Evolutionary conservation across 1,140 invertebrate species (phyloP), one percentile per base, ranked within the genome.

Genomic region (Antheraea mylitta): DNA sequence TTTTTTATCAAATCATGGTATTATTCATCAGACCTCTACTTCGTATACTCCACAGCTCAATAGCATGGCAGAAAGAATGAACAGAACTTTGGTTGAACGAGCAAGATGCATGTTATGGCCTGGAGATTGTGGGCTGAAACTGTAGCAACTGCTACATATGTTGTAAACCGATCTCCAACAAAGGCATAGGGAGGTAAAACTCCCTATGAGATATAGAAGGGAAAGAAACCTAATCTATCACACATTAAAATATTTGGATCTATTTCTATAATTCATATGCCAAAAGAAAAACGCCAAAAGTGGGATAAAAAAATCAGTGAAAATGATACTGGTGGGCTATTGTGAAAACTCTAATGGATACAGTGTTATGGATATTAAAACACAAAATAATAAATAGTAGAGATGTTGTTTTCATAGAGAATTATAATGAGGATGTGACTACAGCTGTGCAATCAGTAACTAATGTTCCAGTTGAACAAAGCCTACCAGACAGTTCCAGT

Each of bases 241-340:
- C n/a, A n/a, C n/a, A n/a, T n/a, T n/a, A n/a, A n/a, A n/a, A n/a
- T n/a, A n/a, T n/a, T n/a, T n/a, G n/a, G n/a, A n/a, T n/a, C n/a
- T n/a, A n/a, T n/a, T n/a, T n/a, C n/a, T n/a, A n/a, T n/a, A n/a
- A n/a, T 78, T 0, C 83, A 86, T 45, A 71, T 93, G 59, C 90
- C 91, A 9, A 82, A 87, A 18, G 67, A 86, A 66, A 81, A 84
- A 22, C 64, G 89, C 58, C 64, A 42, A 64, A 92, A 91, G 74
- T 86, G 79, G 72, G 85, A 93, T 64, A n/a, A 59, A 67, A 13
- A 92, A 92, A 63, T 73, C 81, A 18, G 64, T 64, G 10, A 73
- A 82, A 67, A 75, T 68, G 36, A 81, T 87, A 42, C 85, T 92
- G 60, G 76, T 93, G 4, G 92, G 92, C 19, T 93, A 91, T 73